phyloP scores from a whole-genome alignment of 2,113 vertebrate genomes.

The Sitta europaea region DNA sequence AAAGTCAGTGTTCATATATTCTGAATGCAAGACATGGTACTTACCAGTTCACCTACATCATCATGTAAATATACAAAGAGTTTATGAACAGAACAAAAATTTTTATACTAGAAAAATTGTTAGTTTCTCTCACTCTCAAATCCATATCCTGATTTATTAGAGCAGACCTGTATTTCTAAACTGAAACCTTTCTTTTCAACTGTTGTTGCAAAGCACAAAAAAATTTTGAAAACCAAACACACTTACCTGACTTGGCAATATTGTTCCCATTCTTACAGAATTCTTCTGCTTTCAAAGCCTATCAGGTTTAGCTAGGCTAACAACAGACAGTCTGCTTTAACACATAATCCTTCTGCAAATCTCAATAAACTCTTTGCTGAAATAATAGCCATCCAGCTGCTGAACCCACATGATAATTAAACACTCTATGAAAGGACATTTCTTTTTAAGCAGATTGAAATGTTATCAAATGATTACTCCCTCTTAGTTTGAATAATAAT shows the following conservation, averaged over 20 bases:
- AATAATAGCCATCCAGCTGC: slow-evolving; percentile 13
- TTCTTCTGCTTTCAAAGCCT: not conserved
- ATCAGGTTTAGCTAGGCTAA: not conserved
- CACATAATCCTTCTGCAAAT: slow-evolving; percentile 13
- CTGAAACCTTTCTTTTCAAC: not conserved
- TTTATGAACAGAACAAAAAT: not conserved
- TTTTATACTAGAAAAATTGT: not conserved
- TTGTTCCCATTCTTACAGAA: not conserved
- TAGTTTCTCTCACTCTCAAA: not conserved
- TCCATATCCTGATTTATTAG: not conserved
- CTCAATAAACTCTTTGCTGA: slow-evolving; percentile 5
- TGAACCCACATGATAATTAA: slow-evolving; percentile 41
- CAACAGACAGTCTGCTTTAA: not conserved
- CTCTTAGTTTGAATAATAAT: slow-evolving; percentile 18
- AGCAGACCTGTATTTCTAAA: not conserved
- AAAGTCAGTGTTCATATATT: not conserved
- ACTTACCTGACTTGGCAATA: not conserved
- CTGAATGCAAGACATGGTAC: not conserved
- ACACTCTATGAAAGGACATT: not conserved
- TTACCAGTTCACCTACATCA: not conserved
- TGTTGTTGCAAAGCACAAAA: not conserved
- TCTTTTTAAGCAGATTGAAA: slow-evolving; percentile 7
- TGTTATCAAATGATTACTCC: slow-evolving; percentile 25
- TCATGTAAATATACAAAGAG: not conserved
- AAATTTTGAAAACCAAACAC: not conserved